Conservation (phyloP, 2,797 vertebrate species). For the Alfaro cultratus region DNA sequence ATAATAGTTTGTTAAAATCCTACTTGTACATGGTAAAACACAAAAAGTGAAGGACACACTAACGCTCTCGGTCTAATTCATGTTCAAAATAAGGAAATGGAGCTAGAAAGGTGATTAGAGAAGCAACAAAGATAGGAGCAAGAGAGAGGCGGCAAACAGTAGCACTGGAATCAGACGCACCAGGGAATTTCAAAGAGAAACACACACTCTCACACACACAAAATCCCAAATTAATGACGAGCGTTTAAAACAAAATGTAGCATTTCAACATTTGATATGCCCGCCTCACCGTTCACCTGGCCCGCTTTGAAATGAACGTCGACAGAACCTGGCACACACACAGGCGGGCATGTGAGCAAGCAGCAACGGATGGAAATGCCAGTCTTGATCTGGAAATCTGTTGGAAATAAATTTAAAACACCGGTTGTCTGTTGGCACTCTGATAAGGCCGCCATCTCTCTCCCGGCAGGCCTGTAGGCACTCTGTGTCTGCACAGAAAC, state of each 20-base stretch:
- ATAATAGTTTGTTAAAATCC: conserved; percentile 36
- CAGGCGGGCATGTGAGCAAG: conserved; percentile 2
- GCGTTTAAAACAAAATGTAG: conserved; percentile 40
- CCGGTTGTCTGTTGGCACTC: conserved; percentile 52
- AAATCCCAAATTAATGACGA: conserved; percentile 48
- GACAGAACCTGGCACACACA: neutral
- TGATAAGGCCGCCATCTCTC: conserved; percentile 57
- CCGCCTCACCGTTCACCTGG: conserved; percentile 17
- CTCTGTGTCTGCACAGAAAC: conserved; percentile 35
- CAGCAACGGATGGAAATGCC: conserved; percentile 61
- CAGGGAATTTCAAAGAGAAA: conserved; percentile 41
- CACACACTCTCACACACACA: conserved; percentile 7
- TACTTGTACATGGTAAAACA: conserved; percentile 44
- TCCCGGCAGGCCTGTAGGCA: conserved; percentile 42
- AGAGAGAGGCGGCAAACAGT: conserved; percentile 27
- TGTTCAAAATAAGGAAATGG: conserved; percentile 62
- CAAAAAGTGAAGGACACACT: conserved; percentile 25
- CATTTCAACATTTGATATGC: conserved; percentile 15
- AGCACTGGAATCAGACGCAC: conserved; percentile 41
- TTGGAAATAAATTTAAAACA: conserved; percentile 56
- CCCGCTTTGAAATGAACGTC: conserved; percentile 24
- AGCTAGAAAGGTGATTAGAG: conserved; percentile 62
- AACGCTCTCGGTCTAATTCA: conserved; percentile 48
- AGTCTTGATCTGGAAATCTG: conserved; percentile 58
- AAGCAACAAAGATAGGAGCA: conserved; percentile 32